A percentile compares a stretch with the other conserved stretches of the same genome.
phyloP scores from a whole-genome alignment of 1,140 invertebrate species.

The Nylanderia fulva region DNA sequence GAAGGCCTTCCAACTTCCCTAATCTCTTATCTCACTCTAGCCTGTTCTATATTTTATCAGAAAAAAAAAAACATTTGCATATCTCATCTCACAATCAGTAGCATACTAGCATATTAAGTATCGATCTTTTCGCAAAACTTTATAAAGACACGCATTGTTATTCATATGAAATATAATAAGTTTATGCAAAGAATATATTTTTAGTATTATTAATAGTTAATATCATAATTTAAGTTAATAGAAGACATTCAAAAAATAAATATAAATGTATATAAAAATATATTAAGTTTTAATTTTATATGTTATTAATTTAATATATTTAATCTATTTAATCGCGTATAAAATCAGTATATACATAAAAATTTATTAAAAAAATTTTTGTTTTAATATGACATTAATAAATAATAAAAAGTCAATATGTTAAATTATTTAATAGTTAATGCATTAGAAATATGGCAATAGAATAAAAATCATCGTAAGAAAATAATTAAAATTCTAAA shows the following conservation, averaged over 20 bases:
- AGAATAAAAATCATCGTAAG: neutral
- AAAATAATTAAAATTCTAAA: neutral
- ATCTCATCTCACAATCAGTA: neutral
- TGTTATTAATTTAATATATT: neutral
- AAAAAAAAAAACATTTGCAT: neutral
- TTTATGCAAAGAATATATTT: neutral
- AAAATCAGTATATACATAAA: neutral
- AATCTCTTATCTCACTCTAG: neutral
- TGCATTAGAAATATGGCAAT: neutral
- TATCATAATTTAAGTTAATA: neutral
- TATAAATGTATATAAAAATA: neutral
- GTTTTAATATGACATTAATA: neutral
- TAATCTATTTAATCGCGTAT: neutral
- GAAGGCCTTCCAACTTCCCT: neutral
- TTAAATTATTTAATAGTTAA: neutral
- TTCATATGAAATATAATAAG: neutral
- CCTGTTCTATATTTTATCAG: neutral
- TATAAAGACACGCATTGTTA: neutral
- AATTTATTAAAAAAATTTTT: neutral
- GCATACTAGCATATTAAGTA: too few relatives aligned
- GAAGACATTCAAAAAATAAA: neutral
- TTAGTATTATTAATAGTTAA: neutral
- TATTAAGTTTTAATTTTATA: neutral
- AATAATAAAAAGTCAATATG: neutral
- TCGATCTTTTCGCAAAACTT: neutral